Conservation (phyloP, 2,888 invertebrate genomes). For the Lamellibrachia columna region DNA sequence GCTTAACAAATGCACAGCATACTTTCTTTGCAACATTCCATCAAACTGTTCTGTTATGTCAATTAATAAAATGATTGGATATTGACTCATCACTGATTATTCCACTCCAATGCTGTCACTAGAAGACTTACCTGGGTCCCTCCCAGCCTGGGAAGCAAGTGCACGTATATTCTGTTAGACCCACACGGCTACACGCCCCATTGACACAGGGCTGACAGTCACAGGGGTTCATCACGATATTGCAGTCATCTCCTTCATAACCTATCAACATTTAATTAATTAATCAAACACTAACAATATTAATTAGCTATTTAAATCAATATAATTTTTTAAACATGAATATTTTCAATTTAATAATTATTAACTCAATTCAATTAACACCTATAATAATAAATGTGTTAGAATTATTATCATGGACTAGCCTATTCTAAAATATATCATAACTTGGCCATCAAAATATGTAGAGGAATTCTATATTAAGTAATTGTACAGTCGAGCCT, state of each 20-base stretch:
- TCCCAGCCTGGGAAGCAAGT: conserved; percentile 37
- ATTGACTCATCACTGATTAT: neutral
- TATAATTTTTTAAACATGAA: too few species aligned
- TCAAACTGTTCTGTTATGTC: too few species aligned
- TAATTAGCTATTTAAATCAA: too few species aligned
- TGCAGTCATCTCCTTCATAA: conserved; percentile 22
- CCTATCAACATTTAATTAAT: conserved; percentile 17
- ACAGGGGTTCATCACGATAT: conserved; percentile 40
- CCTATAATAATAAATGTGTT: too few species aligned
- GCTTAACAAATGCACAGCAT: neutral
- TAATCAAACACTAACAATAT: neutral
- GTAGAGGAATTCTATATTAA: too few species aligned
- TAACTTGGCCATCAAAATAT: too few species aligned
- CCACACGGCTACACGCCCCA: conserved; percentile 38
- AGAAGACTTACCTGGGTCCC: conserved; percentile 30
- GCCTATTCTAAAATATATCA: too few species aligned
- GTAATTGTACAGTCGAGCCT: too few species aligned
- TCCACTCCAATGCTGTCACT: neutral
- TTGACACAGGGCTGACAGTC: conserved; percentile 42
- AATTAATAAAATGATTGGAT: neutral
- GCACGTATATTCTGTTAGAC: conserved; percentile 40
- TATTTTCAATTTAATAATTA: too few species aligned
- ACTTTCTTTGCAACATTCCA: too few species aligned
- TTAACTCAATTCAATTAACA: too few species aligned
- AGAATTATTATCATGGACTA: too few species aligned